Conservation (phyloP, 2,888 invertebrate genomes). For the Adelognathus sp. region DNA sequence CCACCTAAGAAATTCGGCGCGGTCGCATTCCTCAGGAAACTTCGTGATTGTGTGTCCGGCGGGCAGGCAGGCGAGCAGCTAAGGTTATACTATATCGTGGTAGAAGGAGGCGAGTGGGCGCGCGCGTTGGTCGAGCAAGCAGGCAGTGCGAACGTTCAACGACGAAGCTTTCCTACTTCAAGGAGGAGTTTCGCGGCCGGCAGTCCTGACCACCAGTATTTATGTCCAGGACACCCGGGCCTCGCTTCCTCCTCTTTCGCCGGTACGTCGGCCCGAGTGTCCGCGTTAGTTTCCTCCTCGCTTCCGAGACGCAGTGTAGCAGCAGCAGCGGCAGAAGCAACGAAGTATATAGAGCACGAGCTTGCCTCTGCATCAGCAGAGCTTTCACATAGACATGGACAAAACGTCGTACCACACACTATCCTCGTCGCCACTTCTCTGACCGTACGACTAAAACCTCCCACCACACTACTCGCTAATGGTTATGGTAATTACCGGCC, state of each 20-base stretch:
- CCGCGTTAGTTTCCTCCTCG: constrained; percentile 58
- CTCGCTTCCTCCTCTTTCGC: constrained; percentile 66
- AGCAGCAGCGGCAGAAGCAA: constrained; percentile 34
- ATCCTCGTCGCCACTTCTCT: constrained; percentile 6
- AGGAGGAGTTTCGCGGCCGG: constrained; percentile 62
- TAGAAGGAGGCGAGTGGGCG: neutral
- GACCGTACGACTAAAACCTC: constrained; percentile 50
- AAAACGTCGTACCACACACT: constrained; percentile 31
- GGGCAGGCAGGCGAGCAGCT: constrained; percentile 61
- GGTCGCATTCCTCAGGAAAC: constrained; percentile 81
- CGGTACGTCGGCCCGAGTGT: too few relatives aligned
- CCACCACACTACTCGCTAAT: constrained; percentile 74
- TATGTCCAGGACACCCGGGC: constrained; percentile 76
- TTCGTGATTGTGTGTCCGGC: constrained; percentile 80
- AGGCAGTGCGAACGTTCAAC: constrained; percentile 68
- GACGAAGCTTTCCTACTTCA: constrained; percentile 69
- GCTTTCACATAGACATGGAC: constrained; percentile 53
- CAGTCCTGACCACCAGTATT: constrained; percentile 78
- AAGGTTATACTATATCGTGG: too few relatives aligned
- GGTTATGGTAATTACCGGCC: constrained; percentile 81
- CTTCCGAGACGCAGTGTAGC: constrained; percentile 43
- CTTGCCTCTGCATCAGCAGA: constrained; percentile 58
- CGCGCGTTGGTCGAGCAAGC: constrained; percentile 60
- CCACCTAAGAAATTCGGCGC: constrained; percentile 79
- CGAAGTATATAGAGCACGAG: constrained; percentile 47